phyloP scores from a whole-genome alignment of 2,797 vertebrate species.

The Micropoecilia bifurca region DNA sequence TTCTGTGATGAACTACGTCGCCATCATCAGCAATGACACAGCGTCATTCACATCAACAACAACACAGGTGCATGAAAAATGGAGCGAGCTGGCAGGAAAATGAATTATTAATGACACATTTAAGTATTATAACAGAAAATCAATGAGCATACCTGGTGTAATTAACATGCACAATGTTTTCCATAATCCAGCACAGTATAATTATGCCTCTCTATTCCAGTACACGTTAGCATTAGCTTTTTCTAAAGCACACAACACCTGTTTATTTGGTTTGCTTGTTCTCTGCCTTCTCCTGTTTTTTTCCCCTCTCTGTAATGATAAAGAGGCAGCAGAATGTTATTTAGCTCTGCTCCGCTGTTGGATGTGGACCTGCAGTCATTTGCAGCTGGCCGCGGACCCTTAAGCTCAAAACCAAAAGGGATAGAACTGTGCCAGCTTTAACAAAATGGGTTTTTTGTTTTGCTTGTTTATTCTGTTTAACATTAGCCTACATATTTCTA shows the following conservation, averaged over 20 bases:
- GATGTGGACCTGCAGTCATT: constrained; percentile 56
- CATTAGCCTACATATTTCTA: constrained; percentile 13
- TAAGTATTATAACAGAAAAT: constrained; percentile 88
- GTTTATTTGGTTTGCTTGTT: constrained; percentile 84
- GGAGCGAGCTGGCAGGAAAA: constrained; percentile 79
- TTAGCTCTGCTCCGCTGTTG: constrained; percentile 48
- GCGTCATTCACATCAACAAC: constrained; percentile 80
- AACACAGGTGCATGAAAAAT: constrained; percentile 86
- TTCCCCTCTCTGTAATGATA: constrained; percentile 58
- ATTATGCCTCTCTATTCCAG: constrained; percentile 86
- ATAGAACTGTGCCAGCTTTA: constrained; percentile 44
- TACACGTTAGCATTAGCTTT: constrained; percentile 84
- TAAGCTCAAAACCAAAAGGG: constrained; percentile 56
- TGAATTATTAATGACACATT: constrained; percentile 90
- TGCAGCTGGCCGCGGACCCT: constrained; percentile 64
- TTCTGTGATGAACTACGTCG: constrained; percentile 66
- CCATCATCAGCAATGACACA: constrained; percentile 70
- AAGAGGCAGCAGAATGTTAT: constrained; percentile 71
- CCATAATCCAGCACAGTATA: constrained; percentile 85
- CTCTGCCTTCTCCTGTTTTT: constrained; percentile 45
- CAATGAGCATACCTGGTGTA: constrained; percentile 87
- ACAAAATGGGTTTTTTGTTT: constrained; percentile 29
- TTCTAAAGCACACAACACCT: constrained; percentile 85
- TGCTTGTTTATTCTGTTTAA: constrained; percentile 7
- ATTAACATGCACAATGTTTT: constrained; percentile 87